Base-by-base conservation (phyloP, 2,113 vertebrate genomes). In the Okapia johnstoni region DNA sequence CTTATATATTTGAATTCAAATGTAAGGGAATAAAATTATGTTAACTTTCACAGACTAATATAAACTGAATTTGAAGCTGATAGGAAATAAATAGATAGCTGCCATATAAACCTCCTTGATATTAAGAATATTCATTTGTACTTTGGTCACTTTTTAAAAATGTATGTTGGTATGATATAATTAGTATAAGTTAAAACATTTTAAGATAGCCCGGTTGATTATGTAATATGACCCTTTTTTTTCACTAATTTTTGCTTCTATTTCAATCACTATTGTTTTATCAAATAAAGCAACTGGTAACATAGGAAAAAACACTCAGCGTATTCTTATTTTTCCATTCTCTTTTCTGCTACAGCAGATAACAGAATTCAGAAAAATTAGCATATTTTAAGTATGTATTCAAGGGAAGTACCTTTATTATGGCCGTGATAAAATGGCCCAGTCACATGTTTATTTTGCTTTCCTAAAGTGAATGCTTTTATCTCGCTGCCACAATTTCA, bases 111-210 rank as follows among this genome's bases (percentile, higher is more conserved):
- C 8, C 28, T 88, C 61, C 11, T 60, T 6, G 16, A 92, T 97
- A 97, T 98, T 97, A 97, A 52, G n/a, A 86, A 84, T 77, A 89
- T 80, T 93, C 89, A 98, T 97, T 98, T 97, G 87, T 97, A 96
- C 93, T 87, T 50, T 55, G 76, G 16, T 1, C 7, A 28, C 11
- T 92, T 76, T 76, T 28, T 80, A 12, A n/a, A 94, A 66, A 36
- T 25, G 36, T 58, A 36, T 60, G 50, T 85, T 58, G 15, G 2
- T 73, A 2, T 21, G 14, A 36, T 9, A 4, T 40, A 57, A 2
- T 61, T 91, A 66, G 14, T 46, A 48, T 16, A 40, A 93, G 36
- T 55, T 91, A 58, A 80, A 86, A 28, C 15, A 77, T 43, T 57
- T 88, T 81, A 85, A 73, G 36, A 52, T 30, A 40, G 0, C 1